These are phyloP conservation scores for Mactra quadrangularis DNA, from an alignment of 1,140 invertebrate genomes.

Conservation along the genomic window DNA sequence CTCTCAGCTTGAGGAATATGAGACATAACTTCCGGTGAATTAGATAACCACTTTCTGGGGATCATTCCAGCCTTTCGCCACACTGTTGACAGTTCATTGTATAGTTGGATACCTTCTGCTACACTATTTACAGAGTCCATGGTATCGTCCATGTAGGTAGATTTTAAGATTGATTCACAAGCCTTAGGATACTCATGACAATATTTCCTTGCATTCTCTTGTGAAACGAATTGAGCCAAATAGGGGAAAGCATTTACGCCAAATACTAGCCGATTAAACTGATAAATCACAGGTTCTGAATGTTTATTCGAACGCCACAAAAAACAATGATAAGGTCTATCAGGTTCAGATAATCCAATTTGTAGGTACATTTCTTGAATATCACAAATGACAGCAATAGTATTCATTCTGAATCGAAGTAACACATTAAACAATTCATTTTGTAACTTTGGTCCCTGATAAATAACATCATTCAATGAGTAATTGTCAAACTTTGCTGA, in stretches of 20 bases:
- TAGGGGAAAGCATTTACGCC: constrained; percentile 54
- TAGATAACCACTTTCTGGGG: constrained; percentile 61
- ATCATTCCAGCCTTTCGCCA: constrained; percentile 56
- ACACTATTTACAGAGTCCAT: constrained; percentile 53
- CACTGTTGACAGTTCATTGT: constrained; percentile 36
- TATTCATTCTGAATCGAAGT: no score
- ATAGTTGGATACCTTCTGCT: constrained; percentile 28
- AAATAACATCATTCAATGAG: no score
- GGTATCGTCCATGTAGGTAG: constrained; percentile 62
- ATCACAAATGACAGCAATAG: no score
- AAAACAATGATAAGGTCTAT: no score
- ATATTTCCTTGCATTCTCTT: constrained; percentile 20
- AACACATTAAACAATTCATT: no score
- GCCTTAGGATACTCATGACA: constrained; percentile 18
- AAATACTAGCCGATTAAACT: constrained; percentile 58
- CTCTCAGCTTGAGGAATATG: constrained; percentile 34
- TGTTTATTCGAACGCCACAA: not conserved
- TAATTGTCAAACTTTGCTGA: no score
- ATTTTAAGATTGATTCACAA: constrained; percentile 53
- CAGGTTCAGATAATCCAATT: no score
- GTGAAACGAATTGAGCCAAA: constrained; percentile 42
- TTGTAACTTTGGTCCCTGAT: no score
- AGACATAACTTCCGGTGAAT: constrained; percentile 42
- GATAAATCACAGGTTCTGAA: constrained; percentile 1
- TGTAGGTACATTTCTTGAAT: no score